A percentile compares a stretch with the other conserved stretches of the same genome.
Evolutionary conservation across 2,113 vertebrate genomes (phyloP).

Genomic region (Scopus umbretta): DNA sequence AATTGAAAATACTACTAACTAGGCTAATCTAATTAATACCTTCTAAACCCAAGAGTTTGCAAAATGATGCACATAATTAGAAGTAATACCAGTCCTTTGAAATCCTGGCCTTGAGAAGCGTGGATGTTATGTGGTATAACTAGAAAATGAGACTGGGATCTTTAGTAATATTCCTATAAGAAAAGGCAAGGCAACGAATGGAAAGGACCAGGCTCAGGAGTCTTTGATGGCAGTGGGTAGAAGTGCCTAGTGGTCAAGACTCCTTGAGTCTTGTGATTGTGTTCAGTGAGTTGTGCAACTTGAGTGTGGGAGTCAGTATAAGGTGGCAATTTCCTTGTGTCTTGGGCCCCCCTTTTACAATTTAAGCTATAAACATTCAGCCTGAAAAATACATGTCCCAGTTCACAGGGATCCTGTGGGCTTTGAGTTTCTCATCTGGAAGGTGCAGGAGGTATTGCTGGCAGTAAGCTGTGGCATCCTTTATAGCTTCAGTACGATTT

Average conservation of each 20-base stretch:
- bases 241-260: neutral
- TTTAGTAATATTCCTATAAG: neutral
- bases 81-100: neutral
- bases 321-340: neutral
- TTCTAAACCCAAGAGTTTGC: conserved; percentile 2
- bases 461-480: neutral
- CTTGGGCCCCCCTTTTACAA: neutral
- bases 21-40: conserved; percentile 24
- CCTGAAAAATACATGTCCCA: neutral
- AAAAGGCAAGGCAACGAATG: neutral
- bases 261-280: neutral
- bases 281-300: neutral
- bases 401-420: neutral
- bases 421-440: neutral
- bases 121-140: neutral
- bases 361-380: neutral
- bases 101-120: neutral
- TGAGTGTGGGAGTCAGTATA: neutral
- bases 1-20: conserved; percentile 2
- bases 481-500: neutral
- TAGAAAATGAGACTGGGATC: neutral
- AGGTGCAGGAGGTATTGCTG: neutral
- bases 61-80: conserved; percentile 1
- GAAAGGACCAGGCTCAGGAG: neutral
- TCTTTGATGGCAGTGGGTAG: neutral